Percentiles rank a stretch among this genome's conserved stretches.
These are phyloP conservation scores for Phyllostomus hastatus DNA, from an alignment of 2,113 vertebrate species.

Conservation along the genomic window DNA sequence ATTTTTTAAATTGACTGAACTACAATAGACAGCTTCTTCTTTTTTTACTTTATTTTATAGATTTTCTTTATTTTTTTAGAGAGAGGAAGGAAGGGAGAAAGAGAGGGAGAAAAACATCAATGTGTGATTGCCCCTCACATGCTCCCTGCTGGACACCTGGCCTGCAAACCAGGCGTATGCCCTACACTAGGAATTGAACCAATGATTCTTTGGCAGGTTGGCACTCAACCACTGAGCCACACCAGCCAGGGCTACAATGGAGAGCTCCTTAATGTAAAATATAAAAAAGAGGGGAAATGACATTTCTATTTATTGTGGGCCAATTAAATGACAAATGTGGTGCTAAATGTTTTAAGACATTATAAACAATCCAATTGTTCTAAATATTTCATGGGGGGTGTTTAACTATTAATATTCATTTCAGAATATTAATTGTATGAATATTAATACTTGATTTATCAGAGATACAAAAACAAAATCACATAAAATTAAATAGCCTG, in stretches of 20 bases:
- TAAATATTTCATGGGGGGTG: neutral
- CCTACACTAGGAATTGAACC: no score
- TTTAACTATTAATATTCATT: neutral
- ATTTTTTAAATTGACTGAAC: neutral
- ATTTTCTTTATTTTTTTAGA: no score
- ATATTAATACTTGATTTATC: neutral
- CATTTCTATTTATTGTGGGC: neutral
- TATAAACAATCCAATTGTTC: neutral
- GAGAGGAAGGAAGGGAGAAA: no score
- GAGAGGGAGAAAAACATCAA: no score
- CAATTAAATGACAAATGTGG: neutral
- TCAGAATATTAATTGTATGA: neutral
- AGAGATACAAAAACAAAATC: constrained; percentile 22
- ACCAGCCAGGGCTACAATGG: neutral
- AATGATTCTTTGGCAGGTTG: no score
- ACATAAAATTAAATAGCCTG: neutral
- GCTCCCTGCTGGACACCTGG: no score
- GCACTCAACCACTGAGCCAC: no score
- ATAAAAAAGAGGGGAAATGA: neutral
- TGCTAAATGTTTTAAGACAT: constrained; percentile 13
- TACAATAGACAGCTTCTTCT: neutral
- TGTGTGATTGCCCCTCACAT: no score
- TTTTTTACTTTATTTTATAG: no score
- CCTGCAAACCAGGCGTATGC: no score
- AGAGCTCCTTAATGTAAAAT: constrained; percentile 28